These are phyloP conservation scores for Drosophila suboccidentalis DNA, from an alignment of 2,888 invertebrate genomes.

Conservation along the genomic window DNA sequence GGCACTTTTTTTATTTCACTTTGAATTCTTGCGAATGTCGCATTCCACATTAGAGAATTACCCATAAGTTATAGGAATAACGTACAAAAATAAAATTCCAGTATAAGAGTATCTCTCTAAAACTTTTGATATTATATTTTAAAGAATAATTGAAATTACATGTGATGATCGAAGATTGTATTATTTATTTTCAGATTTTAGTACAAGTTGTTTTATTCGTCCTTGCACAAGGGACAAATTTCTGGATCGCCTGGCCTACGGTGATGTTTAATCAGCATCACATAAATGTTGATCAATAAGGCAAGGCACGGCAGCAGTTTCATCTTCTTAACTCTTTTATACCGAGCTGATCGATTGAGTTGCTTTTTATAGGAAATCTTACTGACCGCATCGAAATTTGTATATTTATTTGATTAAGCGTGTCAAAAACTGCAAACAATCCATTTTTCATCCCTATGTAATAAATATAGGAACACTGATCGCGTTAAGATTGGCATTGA, in stretches of 20 bases:
- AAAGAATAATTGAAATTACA: too few species aligned
- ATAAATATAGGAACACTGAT: not conserved
- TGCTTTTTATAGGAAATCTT: not conserved
- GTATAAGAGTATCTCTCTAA: too few species aligned
- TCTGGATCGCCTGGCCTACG: too few species aligned
- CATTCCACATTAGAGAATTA: too few species aligned
- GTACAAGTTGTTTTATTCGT: not conserved
- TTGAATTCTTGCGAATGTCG: too few species aligned
- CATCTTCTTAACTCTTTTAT: not conserved
- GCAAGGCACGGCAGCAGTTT: not conserved
- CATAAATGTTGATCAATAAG: not conserved
- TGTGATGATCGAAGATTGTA: not conserved
- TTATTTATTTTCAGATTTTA: not conserved
- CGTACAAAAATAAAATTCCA: too few species aligned
- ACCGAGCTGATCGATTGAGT: not conserved
- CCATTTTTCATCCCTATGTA: not conserved
- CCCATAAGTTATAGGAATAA: too few species aligned
- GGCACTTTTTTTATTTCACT: too few species aligned
- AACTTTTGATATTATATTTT: too few species aligned
- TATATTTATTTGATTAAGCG: not conserved
- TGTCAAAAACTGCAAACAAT: not conserved
- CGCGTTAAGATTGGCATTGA: too few species aligned
- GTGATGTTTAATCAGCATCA: not conserved
- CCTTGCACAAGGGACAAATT: too few species aligned
- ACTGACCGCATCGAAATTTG: not conserved